A percentile compares a stretch with the other conserved stretches of the same genome.
Evolutionary conservation across 2,888 invertebrate genomes (phyloP).

Genomic region (Amitus sp.): DNA sequence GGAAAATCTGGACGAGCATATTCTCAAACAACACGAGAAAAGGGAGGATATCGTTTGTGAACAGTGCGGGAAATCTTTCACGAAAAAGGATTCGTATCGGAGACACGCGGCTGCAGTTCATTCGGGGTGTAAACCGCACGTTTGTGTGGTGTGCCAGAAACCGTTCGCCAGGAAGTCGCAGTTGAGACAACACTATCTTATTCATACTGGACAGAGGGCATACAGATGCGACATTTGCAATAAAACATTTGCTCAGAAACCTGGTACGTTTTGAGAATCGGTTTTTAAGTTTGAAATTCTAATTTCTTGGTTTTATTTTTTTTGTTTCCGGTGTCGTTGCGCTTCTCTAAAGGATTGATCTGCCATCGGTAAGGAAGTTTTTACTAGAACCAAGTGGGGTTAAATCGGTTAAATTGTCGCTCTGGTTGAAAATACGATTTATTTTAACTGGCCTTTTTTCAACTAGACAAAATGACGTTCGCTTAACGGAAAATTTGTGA

Average conservation of each 20-base stretch:
- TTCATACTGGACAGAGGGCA: conserved; percentile 61
- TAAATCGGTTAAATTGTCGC: no score
- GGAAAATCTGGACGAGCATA: conserved; percentile 64
- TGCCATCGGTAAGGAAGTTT: no score
- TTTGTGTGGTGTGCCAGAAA: conserved; percentile 60
- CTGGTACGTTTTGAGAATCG: no score
- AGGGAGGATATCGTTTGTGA: conserved; percentile 62
- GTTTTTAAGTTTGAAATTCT: no score
- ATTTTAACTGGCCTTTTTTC: no score
- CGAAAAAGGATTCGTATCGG: conserved; percentile 62
- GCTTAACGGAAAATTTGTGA: no score
- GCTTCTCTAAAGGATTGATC: no score
- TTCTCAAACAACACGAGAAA: conserved; percentile 62
- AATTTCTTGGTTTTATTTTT: no score
- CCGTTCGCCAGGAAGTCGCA: conserved; percentile 61
- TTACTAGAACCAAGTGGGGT: no score
- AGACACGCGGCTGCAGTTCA: conserved; percentile 63
- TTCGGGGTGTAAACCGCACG: conserved; percentile 59
- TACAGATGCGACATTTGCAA: conserved; percentile 63
- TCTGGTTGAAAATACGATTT: no score
- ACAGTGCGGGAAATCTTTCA: conserved; percentile 61
- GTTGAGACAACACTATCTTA: conserved; percentile 59
- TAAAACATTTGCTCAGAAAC: neutral
- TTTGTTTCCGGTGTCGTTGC: no score
- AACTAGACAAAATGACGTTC: no score